phyloP scores from a whole-genome alignment of 2,888 invertebrate species.

The Diaprepes abbreviatus region DNA sequence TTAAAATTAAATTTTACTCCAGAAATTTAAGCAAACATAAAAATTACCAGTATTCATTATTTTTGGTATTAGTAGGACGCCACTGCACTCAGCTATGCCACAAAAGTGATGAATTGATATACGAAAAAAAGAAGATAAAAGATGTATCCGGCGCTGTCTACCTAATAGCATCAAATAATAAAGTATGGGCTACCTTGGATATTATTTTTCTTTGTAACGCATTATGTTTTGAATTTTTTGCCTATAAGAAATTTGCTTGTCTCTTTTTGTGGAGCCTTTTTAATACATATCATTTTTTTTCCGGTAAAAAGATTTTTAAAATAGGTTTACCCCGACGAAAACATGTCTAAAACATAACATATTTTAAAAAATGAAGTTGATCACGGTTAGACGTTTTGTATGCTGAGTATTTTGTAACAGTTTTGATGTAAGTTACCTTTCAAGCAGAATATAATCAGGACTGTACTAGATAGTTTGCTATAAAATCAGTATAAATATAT shows the following conservation, averaged over 20 bases:
- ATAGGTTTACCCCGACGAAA: neutral
- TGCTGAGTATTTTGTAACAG: too few relatives aligned
- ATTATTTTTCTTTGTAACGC: constrained; percentile 23
- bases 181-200: constrained; percentile 26
- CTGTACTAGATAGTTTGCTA: too few relatives aligned
- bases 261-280: constrained; percentile 10
- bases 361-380: too few relatives aligned
- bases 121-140: constrained; percentile 31
- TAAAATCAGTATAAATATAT: too few relatives aligned
- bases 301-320: neutral
- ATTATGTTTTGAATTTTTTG: constrained; percentile 17
- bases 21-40: too few relatives aligned
- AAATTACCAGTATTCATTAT: too few relatives aligned
- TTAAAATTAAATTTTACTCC: too few relatives aligned
- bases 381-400: too few relatives aligned
- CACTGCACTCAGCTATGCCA: neutral
- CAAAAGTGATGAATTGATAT: constrained; percentile 27
- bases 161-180: constrained; percentile 36
- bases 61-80: too few relatives aligned
- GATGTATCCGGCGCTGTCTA: constrained; percentile 29
- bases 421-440: too few relatives aligned
- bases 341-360: too few relatives aligned
- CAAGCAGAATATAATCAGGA: too few relatives aligned
- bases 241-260: constrained; percentile 22
- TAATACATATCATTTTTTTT: constrained; percentile 10